Conservation (phyloP, 2,113 vertebrate species). For the Percopsis transmontana region DNA sequence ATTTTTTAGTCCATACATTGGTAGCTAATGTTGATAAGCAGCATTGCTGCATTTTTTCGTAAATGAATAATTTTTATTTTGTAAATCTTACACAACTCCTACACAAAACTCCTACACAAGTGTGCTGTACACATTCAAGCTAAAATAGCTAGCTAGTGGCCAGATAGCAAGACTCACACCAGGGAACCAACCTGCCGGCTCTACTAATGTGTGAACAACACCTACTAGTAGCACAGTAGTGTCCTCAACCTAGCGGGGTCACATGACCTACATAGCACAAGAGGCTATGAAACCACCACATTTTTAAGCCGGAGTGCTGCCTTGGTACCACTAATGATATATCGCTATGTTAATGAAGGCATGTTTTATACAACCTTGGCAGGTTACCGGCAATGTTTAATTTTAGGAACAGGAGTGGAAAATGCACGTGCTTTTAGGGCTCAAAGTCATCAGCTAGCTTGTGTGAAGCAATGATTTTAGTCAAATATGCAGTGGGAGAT, state of each 20-base stretch:
- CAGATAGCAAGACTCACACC: conserved; percentile 3
- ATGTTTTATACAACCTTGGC: conserved; percentile 46
- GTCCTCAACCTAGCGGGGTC: conserved; percentile 49
- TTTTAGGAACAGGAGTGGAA: conserved; percentile 53
- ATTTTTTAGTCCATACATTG: too few relatives aligned
- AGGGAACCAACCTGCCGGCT: conserved; percentile 4
- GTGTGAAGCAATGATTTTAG: conserved; percentile 29
- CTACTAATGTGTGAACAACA: conserved; percentile 52
- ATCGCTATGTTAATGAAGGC: conserved; percentile 68
- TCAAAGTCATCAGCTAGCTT: conserved; percentile 38
- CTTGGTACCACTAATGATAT: conserved; percentile 68
- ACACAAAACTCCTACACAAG: too few relatives aligned
- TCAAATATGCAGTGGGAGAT: conserved; percentile 24
- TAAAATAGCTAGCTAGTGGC: conserved; percentile 1
- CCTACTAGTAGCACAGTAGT: conserved; percentile 23
- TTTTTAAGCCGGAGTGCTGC: conserved; percentile 64
- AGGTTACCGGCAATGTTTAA: conserved; percentile 45
- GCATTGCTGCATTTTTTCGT: too few relatives aligned
- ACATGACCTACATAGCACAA: conserved; percentile 42
- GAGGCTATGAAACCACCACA: conserved; percentile 16
- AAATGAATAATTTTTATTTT: too few relatives aligned
- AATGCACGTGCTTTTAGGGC: conserved; percentile 40
- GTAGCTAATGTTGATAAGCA: too few relatives aligned
- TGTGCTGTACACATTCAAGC: too few relatives aligned
- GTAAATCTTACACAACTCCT: too few relatives aligned